Percentiles rank a stretch among this genome's conserved stretches.
These are phyloP conservation scores for Amblyjoppa proteus DNA, from an alignment of 2,888 invertebrate species.

Conservation along the genomic window DNA sequence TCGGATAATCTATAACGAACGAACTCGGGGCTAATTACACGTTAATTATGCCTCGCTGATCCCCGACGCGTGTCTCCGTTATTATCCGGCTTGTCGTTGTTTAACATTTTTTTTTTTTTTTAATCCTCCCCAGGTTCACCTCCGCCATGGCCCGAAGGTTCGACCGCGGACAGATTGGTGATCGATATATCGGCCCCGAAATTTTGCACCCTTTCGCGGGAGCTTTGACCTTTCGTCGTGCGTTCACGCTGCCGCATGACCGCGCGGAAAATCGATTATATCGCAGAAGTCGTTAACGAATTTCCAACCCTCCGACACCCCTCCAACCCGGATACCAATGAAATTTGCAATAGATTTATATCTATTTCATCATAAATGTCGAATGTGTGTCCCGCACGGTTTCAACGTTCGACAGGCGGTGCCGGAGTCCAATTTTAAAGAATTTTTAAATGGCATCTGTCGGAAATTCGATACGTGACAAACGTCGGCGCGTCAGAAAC, in stretches of 20 bases:
- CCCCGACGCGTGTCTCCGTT: background rate
- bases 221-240: background rate
- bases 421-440: slow-evolving; percentile 36
- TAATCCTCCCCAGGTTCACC: background rate
- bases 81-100: background rate
- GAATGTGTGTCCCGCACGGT: background rate
- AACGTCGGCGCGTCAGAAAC: slow-evolving; percentile 7
- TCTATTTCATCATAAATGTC: slow-evolving; percentile 34
- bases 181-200: background rate
- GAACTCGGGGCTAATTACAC: background rate
- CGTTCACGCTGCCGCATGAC: background rate
- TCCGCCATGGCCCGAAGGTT: background rate
- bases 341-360: slow-evolving; percentile 29
- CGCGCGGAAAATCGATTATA: background rate
- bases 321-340: background rate
- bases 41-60: background rate
- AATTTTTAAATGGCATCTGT: slow-evolving; percentile 45
- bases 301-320: background rate
- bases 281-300: background rate
- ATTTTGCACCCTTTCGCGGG: background rate
- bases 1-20: background rate
- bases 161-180: background rate
- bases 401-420: background rate
- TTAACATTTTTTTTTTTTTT: background rate
- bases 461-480: slow-evolving; percentile 41